phyloP scores from a whole-genome alignment of 2,113 vertebrate species.

The Xiphophorus couchianus region DNA sequence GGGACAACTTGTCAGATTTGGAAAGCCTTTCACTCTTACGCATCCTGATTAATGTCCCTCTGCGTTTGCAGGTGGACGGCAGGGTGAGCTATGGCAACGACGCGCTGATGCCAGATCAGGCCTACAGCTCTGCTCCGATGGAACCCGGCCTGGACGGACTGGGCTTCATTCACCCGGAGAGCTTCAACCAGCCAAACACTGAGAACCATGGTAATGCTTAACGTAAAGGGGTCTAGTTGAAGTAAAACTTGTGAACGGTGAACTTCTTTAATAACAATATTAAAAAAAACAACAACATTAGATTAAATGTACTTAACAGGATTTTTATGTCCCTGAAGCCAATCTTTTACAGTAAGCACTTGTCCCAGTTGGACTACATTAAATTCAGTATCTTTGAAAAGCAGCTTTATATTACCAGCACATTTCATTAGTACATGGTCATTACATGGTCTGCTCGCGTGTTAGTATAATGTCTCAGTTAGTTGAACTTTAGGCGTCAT shows the following conservation, averaged over 20 bases:
- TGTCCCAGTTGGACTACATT: too few relatives aligned
- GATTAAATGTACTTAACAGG: too few relatives aligned
- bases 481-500: too few relatives aligned
- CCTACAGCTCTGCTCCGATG: slow-evolving; percentile 89
- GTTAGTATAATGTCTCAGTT: too few relatives aligned
- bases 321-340: too few relatives aligned
- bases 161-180: slow-evolving; percentile 93
- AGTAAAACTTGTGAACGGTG: not conserved
- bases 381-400: too few relatives aligned
- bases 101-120: slow-evolving; percentile 93
- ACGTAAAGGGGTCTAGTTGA: not conserved
- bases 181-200: slow-evolving; percentile 93
- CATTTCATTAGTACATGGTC: too few relatives aligned
- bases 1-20: not conserved
- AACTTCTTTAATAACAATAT: too few relatives aligned
- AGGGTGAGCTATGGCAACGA: slow-evolving; percentile 96
- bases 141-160: slow-evolving; percentile 88
- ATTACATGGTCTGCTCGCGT: too few relatives aligned
- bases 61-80: slow-evolving; percentile 84
- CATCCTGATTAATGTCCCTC: not conserved
- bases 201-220: slow-evolving; percentile 89
- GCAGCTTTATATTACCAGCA: too few relatives aligned
- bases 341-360: too few relatives aligned
- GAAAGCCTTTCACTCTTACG: not conserved
- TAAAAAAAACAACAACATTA: too few relatives aligned